Evolutionary conservation across 53 echinoderm and acorn worm genomes (phyloP).

Genomic region (Paracentrotus lividus): DNA sequence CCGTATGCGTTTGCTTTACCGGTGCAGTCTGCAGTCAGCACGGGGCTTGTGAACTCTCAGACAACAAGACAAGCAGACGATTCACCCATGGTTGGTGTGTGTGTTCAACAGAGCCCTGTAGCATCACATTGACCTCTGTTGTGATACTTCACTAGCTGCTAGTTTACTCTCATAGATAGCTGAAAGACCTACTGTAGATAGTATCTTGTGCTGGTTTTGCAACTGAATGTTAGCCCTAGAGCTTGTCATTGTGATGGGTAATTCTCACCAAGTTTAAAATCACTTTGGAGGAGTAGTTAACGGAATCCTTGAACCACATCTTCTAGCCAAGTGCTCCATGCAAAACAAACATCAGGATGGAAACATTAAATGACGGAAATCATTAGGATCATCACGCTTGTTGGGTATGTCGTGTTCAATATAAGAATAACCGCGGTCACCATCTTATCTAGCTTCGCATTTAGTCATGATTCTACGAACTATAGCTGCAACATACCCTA

Average conservation of each 20-base stretch:
- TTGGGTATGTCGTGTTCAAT: too few species aligned
- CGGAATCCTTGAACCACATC: neutral
- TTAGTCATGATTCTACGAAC: constrained; percentile 7
- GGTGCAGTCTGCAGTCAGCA: constrained; percentile 79
- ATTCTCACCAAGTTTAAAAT: neutral
- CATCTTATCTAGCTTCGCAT: neutral
- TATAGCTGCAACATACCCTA: neutral
- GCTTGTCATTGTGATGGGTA: constrained; percentile 4
- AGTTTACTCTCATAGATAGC: neutral
- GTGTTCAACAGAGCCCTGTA: constrained; percentile 98
- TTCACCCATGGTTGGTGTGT: constrained; percentile 98
- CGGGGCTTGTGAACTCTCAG: constrained; percentile 84
- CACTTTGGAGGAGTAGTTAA: neutral
- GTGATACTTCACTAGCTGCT: constrained; percentile 19
- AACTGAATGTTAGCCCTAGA: neutral
- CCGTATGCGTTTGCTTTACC: constrained; percentile 81
- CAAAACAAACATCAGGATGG: neutral
- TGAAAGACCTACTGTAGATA: neutral
- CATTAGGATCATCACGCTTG: neutral
- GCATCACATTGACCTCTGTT: constrained; percentile 93
- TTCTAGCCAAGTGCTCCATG: neutral
- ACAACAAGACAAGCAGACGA: constrained; percentile 85
- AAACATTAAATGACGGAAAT: neutral
- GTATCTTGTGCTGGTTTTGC: neutral
- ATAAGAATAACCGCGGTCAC: neutral